Evolutionary conservation across 2,113 vertebrate genomes (phyloP).

Genomic region (Tetraodon nigroviridis): DNA sequence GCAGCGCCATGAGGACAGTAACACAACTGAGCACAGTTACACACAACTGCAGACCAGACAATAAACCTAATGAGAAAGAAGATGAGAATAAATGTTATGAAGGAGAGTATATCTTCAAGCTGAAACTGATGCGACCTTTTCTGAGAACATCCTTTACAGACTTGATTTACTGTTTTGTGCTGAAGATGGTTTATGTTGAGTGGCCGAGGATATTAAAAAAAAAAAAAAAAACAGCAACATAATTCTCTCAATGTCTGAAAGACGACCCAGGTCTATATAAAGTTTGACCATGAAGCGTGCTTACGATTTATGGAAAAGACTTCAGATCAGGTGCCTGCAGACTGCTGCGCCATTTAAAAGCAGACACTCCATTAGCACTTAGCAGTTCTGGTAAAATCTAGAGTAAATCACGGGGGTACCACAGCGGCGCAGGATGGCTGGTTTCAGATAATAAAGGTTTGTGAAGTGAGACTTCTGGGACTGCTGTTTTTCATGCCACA

Average conservation of each 20-base stretch:
- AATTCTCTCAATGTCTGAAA: slow-evolving; percentile 6
- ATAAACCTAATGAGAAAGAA: no score
- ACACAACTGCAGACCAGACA: slow-evolving; percentile 18
- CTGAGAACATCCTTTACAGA: neutral
- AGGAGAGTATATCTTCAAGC: no score
- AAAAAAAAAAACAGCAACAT: slow-evolving; percentile 2
- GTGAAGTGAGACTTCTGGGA: slow-evolving; percentile 24
- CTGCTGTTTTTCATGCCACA: slow-evolving; percentile 15
- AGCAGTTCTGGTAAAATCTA: slow-evolving; percentile 40
- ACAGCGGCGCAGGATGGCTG: slow-evolving; percentile 40
- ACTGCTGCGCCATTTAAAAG: slow-evolving; percentile 16
- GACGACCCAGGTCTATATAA: neutral
- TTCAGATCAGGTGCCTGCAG: slow-evolving; percentile 30
- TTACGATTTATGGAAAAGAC: slow-evolving; percentile 25
- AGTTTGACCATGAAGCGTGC: slow-evolving; percentile 9
- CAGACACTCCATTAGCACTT: slow-evolving; percentile 35
- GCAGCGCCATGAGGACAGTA: slow-evolving; percentile 4
- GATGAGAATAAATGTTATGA: no score
- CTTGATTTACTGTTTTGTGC: neutral
- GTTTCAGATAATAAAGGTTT: slow-evolving; percentile 61
- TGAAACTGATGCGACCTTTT: neutral
- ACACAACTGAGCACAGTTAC: no score
- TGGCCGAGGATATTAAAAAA: neutral
- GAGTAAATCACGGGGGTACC: slow-evolving; percentile 59
- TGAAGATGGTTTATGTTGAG: neutral